phyloP scores from a whole-genome alignment of 2,113 vertebrate species.

The Ancistrus triradiatus region DNA sequence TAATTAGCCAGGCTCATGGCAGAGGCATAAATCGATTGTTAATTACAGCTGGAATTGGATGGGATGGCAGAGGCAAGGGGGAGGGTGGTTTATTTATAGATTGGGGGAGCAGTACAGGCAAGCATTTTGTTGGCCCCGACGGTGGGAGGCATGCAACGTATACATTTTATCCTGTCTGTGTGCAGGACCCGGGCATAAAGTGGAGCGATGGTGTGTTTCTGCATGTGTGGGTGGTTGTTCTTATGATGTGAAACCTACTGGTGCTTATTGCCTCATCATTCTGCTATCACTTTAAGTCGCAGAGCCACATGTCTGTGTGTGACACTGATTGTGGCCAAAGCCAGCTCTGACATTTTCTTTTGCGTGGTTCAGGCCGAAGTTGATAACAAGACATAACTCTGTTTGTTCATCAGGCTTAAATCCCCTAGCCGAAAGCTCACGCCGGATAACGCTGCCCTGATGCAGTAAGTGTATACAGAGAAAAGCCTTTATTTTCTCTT shows the following conservation, averaged over 20 bases:
- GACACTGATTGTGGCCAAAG: constrained; percentile 28
- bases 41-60: constrained; percentile 37
- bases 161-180: constrained; percentile 17
- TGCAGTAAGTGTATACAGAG: not conserved
- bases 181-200: not conserved
- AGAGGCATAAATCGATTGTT: constrained; percentile 39
- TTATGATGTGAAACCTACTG: constrained; percentile 26
- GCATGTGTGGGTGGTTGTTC: constrained; percentile 17
- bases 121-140: not conserved
- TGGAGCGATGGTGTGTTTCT: constrained; percentile 13
- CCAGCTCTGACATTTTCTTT: constrained; percentile 36
- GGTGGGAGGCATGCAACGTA: too few relatives aligned
- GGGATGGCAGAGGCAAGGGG: not conserved
- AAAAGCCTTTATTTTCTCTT: not conserved
- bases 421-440: constrained; percentile 3
- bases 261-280: constrained; percentile 36
- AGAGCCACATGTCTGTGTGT: constrained; percentile 2
- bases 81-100: constrained; percentile 28
- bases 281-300: constrained; percentile 19
- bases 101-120: not conserved
- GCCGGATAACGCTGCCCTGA: constrained; percentile 12
- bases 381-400: constrained; percentile 44
- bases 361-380: constrained; percentile 11
- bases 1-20: constrained; percentile 35
- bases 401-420: constrained; percentile 31